phyloP scores from a whole-genome alignment of 2,113 vertebrate genomes.

The Cnemophilus loriae region DNA sequence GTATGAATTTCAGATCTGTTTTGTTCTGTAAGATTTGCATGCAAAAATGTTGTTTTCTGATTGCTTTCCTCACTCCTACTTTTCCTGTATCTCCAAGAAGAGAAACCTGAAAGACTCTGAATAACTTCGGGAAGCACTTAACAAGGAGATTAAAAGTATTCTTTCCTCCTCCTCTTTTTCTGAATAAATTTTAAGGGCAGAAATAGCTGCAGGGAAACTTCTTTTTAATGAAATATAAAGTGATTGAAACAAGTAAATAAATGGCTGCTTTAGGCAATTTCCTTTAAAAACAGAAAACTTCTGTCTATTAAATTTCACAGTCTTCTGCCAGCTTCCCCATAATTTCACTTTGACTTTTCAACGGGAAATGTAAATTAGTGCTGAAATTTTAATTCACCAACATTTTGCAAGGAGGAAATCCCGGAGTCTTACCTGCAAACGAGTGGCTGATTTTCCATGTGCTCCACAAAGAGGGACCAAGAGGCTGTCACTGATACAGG shows the following conservation, averaged over 20 bases:
- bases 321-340: not conserved
- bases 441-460: not conserved
- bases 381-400: not conserved
- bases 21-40: not conserved
- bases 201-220: not conserved
- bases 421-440: slow-evolving; percentile 34
- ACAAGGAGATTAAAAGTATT: not conserved
- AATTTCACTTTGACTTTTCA: not conserved
- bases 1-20: not conserved
- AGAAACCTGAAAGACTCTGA: not conserved
- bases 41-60: not conserved
- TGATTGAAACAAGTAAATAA: not conserved
- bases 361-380: not conserved
- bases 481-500: not conserved
- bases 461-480: not conserved
- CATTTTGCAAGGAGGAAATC: not conserved
- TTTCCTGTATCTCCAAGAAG: not conserved
- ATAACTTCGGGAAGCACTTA: not conserved
- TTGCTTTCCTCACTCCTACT: not conserved
- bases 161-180: not conserved
- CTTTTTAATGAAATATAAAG: not conserved
- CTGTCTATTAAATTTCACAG: not conserved
- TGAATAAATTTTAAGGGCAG: not conserved
- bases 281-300: not conserved
- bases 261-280: not conserved